Evolutionary conservation across 2,113 vertebrate genomes (phyloP).

Genomic region (Ciconia maguari): DNA sequence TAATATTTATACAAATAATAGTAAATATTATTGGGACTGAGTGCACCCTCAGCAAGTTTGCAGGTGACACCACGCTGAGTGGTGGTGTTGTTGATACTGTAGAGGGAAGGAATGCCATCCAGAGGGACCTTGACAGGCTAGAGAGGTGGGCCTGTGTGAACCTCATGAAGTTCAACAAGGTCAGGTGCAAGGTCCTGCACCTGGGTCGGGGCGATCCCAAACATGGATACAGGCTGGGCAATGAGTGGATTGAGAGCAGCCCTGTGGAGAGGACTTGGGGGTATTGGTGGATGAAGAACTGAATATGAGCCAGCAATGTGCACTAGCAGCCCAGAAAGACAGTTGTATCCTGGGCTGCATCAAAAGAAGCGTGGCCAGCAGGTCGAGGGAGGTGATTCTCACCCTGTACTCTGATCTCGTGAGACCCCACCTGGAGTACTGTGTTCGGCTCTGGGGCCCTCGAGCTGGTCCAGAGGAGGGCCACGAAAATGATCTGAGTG

Average conservation of each 20-base stretch:
- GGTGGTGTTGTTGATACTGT: no score
- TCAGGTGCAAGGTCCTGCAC: neutral
- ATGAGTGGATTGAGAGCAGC: neutral
- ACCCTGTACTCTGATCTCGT: neutral
- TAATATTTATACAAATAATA: neutral
- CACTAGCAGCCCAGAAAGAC: neutral
- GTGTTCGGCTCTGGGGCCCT: neutral
- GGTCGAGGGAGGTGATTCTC: neutral
- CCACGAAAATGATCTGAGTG: neutral
- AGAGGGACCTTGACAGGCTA: neutral
- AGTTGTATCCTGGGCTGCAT: neutral
- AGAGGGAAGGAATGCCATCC: neutral
- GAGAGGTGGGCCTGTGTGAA: neutral
- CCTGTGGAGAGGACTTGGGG: neutral
- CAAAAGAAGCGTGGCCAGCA: neutral
- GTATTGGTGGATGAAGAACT: neutral
- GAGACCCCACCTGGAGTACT: neutral
- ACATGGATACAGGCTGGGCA: neutral
- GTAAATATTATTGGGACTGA: neutral
- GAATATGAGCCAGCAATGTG: neutral
- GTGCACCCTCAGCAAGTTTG: neutral
- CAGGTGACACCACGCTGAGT: neutral
- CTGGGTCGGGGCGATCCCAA: neutral
- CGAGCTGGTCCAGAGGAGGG: neutral
- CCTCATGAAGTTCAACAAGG: neutral